Percentiles rank a stretch among this genome's conserved stretches.
phyloP scores from a whole-genome alignment of 1,140 invertebrate genomes.

The Berghia stephanieae region DNA sequence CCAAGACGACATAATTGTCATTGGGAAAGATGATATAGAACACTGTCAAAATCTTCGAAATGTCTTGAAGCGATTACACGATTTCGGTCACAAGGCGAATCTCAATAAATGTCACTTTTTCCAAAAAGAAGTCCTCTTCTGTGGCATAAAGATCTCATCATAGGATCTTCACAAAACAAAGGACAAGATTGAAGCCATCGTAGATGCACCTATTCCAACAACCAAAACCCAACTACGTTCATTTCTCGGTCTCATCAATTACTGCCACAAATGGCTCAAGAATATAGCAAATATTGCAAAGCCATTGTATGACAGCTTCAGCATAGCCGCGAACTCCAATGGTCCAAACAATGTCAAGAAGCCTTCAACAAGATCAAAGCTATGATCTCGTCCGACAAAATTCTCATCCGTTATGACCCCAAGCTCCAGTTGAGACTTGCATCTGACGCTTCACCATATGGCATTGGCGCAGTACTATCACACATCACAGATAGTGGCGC shows the following conservation, averaged over 20 bases:
- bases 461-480: slow-evolving; percentile 67
- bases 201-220: too few relatives aligned
- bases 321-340: slow-evolving; percentile 21
- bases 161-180: too few relatives aligned
- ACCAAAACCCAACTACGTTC: too few relatives aligned
- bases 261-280: too few relatives aligned
- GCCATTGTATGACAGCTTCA: slow-evolving; percentile 28
- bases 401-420: slow-evolving; percentile 64
- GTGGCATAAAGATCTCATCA: too few relatives aligned
- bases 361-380: slow-evolving; percentile 27
- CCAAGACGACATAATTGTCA: slow-evolving; percentile 48
- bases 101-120: slow-evolving; percentile 33
- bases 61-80: slow-evolving; percentile 35
- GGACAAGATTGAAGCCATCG: too few relatives aligned
- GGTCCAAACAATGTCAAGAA: slow-evolving; percentile 28
- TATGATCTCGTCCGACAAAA: slow-evolving; percentile 40
- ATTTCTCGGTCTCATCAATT: too few relatives aligned
- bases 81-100: slow-evolving; percentile 31
- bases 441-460: slow-evolving; percentile 67
- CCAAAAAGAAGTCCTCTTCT: too few relatives aligned
- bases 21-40: slow-evolving; percentile 31
- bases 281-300: too few relatives aligned
- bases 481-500: slow-evolving; percentile 62
- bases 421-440: slow-evolving; percentile 63
- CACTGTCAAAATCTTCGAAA: slow-evolving; percentile 34